These are phyloP conservation scores for Halcyon badia DNA, from an alignment of 2,797 vertebrate species.

Conservation along the genomic window DNA sequence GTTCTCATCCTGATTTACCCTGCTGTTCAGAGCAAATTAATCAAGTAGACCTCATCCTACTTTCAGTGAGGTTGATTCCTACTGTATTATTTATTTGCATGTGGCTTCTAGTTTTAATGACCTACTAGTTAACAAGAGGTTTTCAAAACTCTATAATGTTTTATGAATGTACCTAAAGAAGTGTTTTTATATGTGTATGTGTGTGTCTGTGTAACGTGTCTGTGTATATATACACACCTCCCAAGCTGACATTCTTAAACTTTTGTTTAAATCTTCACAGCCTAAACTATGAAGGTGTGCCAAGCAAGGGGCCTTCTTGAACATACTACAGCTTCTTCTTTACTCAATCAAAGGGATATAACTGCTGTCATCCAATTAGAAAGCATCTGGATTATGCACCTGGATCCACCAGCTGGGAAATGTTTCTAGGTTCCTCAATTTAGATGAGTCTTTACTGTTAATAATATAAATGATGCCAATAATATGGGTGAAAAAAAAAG, in stretches of 20 bases:
- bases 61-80: not conserved
- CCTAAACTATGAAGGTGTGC: not conserved
- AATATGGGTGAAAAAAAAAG: not conserved
- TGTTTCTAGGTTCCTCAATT: not conserved
- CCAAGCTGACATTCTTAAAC: not conserved
- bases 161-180: not conserved
- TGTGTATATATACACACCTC: rapidly evolving
- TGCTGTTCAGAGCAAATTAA: not conserved
- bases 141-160: not conserved
- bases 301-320: not conserved
- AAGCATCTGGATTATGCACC: not conserved
- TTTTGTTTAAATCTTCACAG: not conserved
- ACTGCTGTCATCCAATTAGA: not conserved
- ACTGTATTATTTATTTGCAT: not conserved
- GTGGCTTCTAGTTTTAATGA: not conserved
- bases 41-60: not conserved
- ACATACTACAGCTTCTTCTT: not conserved
- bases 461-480: not conserved
- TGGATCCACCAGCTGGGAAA: not conserved
- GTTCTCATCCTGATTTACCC: not conserved
- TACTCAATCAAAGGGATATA: not conserved
- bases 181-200: not conserved
- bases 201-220: rapidly evolving
- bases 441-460: not conserved
- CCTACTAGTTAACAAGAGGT: not conserved